Base-by-base conservation (phyloP, 2,113 vertebrate genomes). In the Carollia perspicillata region DNA sequence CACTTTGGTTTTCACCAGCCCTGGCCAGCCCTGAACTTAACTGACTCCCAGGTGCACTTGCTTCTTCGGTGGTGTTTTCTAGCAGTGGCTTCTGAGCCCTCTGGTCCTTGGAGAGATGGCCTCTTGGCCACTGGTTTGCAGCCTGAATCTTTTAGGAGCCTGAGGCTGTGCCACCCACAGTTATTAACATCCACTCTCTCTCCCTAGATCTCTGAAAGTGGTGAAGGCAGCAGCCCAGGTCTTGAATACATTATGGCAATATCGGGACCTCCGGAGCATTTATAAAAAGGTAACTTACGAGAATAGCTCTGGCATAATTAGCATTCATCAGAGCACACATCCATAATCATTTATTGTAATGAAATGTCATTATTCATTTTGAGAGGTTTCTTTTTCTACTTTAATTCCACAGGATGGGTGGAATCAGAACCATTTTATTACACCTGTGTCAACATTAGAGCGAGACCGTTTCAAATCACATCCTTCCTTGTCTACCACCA, bases 381-480 rank as follows among this genome's bases (percentile, higher is more conserved):
- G 40, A 89, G 94, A 30, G 66, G 18, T 95, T 78, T 91, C 77
- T 91, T 89, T 92, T 91, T 95, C 94, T 96, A 77, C 97, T 75
- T 80, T 88, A 95, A 60, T 93, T 95, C 37, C 66, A 44, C 97
- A 99, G 99, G 99, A 99, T 53, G 99, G 99, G 92, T 99, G 99
- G 99, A 99, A 99, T 98, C 99, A 99, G 98, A 99, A 99, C 98
- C 99, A 99, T 98, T 99, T 99, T 98, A 99, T 99, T 97, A 99
- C 99, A 33, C 99, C 99, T 4, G 99, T 99, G 68, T 99, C 99
- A 13, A 99, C 99, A 8, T 98, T 99, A 65, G 99, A 99, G 96
- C 98, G 99, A 83, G 99, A 99, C 89, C 97, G 99, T 97, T 99
- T 99, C 98, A 99, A 99, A 96, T 99, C 99, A 26, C 99, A 99